A percentile compares a stretch with the other conserved stretches of the same genome.
phyloP scores from a whole-genome alignment of 2,797 vertebrate genomes.

The Malurus leucopterus region DNA sequence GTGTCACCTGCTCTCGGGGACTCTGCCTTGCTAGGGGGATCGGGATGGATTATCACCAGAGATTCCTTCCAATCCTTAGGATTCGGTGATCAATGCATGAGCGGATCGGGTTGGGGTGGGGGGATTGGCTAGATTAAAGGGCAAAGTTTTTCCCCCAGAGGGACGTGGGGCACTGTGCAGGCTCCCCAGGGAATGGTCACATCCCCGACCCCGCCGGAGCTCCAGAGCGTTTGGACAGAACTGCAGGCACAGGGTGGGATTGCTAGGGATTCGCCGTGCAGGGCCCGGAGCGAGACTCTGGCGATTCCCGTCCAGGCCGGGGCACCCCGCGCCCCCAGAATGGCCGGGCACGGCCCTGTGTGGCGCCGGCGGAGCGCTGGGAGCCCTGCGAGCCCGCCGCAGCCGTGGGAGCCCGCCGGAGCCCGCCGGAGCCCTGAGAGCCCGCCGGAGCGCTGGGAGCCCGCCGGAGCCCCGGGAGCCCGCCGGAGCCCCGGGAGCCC shows the following conservation, averaged over 20 bases:
- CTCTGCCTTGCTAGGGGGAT: not conserved
- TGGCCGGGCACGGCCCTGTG: accelerated
- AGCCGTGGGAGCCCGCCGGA: not conserved
- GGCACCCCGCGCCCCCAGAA: accelerated
- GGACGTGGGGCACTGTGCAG: not conserved
- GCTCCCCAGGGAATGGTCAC: not conserved
- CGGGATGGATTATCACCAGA: not conserved
- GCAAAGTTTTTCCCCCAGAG: not conserved
- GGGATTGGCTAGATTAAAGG: accelerated
- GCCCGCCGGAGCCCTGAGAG: not conserved
- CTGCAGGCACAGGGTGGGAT: not conserved
- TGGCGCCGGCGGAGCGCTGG: not conserved
- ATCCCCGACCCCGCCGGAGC: not conserved
- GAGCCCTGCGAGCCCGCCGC: too few relatives aligned
- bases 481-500: too few relatives aligned
- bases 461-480: too few relatives aligned
- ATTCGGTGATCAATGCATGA: not conserved
- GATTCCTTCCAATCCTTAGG: not conserved
- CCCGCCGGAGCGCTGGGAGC: too few relatives aligned
- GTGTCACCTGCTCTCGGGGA: not conserved
- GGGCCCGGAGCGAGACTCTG: not conserved
- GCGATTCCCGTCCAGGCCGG: accelerated
- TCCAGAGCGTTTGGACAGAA: not conserved
- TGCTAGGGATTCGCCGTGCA: not conserved
- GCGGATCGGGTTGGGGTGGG: not conserved